Base-by-base conservation (phyloP, 2,888 invertebrate genomes). In the Tetanocera ferruginea region DNA sequence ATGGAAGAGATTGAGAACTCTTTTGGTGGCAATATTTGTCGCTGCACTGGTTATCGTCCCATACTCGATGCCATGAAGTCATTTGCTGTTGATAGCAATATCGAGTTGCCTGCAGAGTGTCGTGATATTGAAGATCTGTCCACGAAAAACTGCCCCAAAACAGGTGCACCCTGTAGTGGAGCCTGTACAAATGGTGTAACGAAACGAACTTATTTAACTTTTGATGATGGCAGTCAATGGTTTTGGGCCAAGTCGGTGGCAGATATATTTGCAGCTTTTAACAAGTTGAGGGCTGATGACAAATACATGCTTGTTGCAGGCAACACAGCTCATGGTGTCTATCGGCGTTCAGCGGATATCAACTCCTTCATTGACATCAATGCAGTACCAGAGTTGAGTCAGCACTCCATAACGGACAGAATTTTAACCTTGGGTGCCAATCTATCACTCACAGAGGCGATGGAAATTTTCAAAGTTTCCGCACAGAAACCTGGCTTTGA, bases 51-150 rank as follows among this genome's bases (percentile, higher is more conserved):
- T 0, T 95, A 95, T 85, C 91, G 95, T 5, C 92, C 95, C 0
- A 96, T 96, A 79, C 90, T 95, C 69, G 95, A 95, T 85, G 93
- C 95, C 3, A 95, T 96, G 88, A 95, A 95, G 88, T 92, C 94
- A 1, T 93, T 95, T 82, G 93, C 94, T 0, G 89, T 87, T 0
- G 93, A 94, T 83, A 92, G 92, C 5, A 91, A 92, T 8, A 89
- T 91, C 71, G 84, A 88, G 25, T 81, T 88, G 23, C 86, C 85
- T 0, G 64, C 88, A 0, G 89, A 91, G 84, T 89, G 93, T 51
- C 85, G 87, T 0, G 94, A 89, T 73, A 89, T 89, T 73, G 89
- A 89, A 76, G 89, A 89, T 80, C 79, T 89, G n/a, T 87, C 89
- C 5, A 88, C 90, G 0, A 90, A 92, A 79, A 82, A 80, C 2